These are phyloP conservation scores for Melanotaenia parkinsoni DNA, from an alignment of 2,797 vertebrate genomes.

Conservation along the genomic window DNA sequence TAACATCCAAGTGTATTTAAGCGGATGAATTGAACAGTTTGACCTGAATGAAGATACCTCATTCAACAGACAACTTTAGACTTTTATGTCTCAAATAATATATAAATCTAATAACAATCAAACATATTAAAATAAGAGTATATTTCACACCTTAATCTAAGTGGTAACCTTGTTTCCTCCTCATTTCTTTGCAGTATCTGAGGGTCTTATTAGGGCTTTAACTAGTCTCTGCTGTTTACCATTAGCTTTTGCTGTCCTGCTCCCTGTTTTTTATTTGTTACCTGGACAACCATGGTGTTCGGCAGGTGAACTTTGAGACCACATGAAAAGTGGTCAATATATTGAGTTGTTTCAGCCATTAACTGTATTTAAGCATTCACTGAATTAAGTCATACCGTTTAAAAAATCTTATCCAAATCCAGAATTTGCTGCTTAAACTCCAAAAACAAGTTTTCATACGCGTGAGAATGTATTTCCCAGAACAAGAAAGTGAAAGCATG, in stretches of 20 bases:
- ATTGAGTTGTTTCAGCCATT: slow-evolving; percentile 22
- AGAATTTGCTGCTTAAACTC: not conserved
- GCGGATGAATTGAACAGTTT: not conserved
- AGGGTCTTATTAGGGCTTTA: not conserved
- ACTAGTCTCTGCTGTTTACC: slow-evolving; percentile 10
- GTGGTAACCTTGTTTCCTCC: not conserved
- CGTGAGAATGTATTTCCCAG: not conserved
- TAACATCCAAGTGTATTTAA: not conserved
- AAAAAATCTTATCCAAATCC: not conserved
- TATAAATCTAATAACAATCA: too few species aligned
- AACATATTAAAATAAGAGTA: too few species aligned
- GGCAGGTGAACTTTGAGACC: slow-evolving; percentile 80
- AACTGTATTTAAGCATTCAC: slow-evolving; percentile 1
- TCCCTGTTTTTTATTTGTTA: slow-evolving; percentile 48
- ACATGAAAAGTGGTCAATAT: slow-evolving; percentile 70
- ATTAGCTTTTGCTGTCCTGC: slow-evolving; percentile 8
- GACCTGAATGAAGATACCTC: not conserved
- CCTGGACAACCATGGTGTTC: slow-evolving; percentile 61
- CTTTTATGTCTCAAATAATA: too few species aligned
- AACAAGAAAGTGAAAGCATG: not conserved
- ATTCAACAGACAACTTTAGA: too few species aligned
- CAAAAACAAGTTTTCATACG: not conserved
- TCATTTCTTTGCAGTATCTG: not conserved
- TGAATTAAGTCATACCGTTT: not conserved
- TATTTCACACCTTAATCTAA: too few species aligned